Conservation (phyloP, 1,140 invertebrate species). For the Drosophila simulans region DNA sequence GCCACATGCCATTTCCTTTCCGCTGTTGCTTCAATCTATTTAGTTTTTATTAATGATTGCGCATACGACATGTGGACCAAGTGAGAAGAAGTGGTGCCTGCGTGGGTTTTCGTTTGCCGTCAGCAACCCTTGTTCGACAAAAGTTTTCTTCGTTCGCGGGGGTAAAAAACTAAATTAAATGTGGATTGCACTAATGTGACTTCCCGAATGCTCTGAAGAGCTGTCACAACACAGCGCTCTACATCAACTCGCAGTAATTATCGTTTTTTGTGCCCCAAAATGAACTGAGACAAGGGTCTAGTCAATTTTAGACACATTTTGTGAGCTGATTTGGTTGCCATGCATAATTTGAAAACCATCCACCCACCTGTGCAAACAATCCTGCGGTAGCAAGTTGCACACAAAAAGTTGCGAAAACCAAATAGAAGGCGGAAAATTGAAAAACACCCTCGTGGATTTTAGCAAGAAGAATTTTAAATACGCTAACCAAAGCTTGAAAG, state of each 20-base stretch:
- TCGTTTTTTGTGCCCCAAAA: constrained; percentile 41
- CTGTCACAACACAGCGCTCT: constrained; percentile 44
- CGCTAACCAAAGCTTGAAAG: constrained; percentile 14
- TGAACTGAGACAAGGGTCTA: constrained; percentile 52
- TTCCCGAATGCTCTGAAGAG: constrained; percentile 20
- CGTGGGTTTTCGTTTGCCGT: neutral
- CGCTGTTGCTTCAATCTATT: constrained; percentile 65
- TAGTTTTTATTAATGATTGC: constrained; percentile 76
- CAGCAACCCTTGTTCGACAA: constrained; percentile 43
- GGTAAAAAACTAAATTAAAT: constrained; percentile 56
- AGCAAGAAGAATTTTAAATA: constrained; percentile 17
- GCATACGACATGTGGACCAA: constrained; percentile 63
- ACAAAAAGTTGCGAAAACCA: constrained; percentile 32
- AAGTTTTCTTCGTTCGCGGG: constrained; percentile 11
- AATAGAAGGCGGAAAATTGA: constrained; percentile 46
- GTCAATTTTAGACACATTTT: constrained; percentile 55
- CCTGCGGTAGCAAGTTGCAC: constrained; percentile 30
- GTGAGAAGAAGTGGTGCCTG: neutral
- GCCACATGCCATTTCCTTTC: constrained; percentile 2
- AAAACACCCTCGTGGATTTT: neutral
- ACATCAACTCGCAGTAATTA: constrained; percentile 32
- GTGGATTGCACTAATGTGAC: constrained; percentile 56
- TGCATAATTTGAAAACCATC: constrained; percentile 42
- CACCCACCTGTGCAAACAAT: constrained; percentile 44
- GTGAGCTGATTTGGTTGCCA: constrained; percentile 47